Evolutionary conservation across 2,888 invertebrate species (phyloP), one percentile per base, ranked within the genome.

Genomic region (Tenthredo scrophulariae): DNA sequence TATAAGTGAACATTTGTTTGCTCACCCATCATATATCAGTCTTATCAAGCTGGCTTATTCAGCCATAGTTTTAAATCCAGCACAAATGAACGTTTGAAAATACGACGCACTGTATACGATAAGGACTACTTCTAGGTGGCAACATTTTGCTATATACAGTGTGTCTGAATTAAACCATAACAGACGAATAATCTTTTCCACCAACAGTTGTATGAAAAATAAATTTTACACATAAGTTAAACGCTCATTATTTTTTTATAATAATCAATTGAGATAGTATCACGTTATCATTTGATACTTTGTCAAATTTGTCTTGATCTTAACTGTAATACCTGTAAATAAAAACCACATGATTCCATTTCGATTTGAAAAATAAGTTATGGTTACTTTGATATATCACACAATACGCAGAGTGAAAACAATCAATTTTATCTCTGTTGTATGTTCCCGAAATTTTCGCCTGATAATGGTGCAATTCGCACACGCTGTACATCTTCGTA

Each of bases 41-140:
- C 80, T 80, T 80, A 80, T 80, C 80, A 80, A 40, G 22, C 62
- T 26, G 62, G 50, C 77, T 46, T 18, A 40, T 58, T 80, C 62
- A 62, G 26, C 62, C 26, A 29, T 67, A 18, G 5, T 10, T 65
- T 40, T 40, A 29, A 80, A 80, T 2, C 40, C 62, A 62, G 18
- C n/a, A 26, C 62, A 80, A 80, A 80, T 80, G 50, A 9, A 50
- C 46, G 46, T 54, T 13, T 77, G 29, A 77, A 77, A 54, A 77
- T 33, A 29, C 46, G 54, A 50, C 40, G 54, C 29, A 33, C 7
- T 26, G 7, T 50, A 54, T 26, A 74, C 33, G 54, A 46, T 54
- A 54, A 50, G 37, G 33, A 50, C 50, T 54, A 2, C 18, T 29
- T 77, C n/a, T 50, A 7, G 5, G 43, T 22, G 9, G 72, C 10